phyloP scores from a whole-genome alignment of 2,797 vertebrate genomes.

The Myripristis jacobus region DNA sequence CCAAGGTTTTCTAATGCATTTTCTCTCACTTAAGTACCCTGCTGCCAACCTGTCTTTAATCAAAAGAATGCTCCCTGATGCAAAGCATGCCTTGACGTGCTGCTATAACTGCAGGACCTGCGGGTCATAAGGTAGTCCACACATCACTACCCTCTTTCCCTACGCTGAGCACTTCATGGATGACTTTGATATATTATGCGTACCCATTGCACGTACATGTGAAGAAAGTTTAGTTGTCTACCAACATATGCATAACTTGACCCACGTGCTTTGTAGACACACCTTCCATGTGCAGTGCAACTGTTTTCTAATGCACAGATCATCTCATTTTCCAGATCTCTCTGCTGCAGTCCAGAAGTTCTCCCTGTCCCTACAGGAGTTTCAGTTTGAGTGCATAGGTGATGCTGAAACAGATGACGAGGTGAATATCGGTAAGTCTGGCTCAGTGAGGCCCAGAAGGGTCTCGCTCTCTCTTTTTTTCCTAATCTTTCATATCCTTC shows the following conservation, averaged over 20 bases:
- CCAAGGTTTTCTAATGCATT: background rate
- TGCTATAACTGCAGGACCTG: too few species aligned
- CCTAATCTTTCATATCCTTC: constrained; percentile 70
- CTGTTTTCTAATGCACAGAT: constrained; percentile 28
- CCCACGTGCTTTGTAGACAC: background rate
- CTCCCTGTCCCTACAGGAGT: constrained; percentile 97
- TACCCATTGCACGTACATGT: too few species aligned
- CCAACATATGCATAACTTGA: background rate
- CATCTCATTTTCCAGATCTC: constrained; percentile 84
- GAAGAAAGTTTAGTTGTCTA: too few species aligned
- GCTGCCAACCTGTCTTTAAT: background rate
- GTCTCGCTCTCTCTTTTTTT: constrained; percentile 20
- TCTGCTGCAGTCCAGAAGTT: constrained; percentile 98
- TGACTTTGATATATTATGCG: too few species aligned
- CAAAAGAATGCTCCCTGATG: background rate
- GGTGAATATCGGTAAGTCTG: constrained; percentile 95
- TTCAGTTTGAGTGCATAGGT: constrained; percentile 98
- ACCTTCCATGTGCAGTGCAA: background rate
- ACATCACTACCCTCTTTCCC: too few species aligned
- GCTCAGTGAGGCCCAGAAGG: constrained; percentile 48
- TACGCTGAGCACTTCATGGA: too few species aligned
- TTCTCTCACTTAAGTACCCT: background rate
- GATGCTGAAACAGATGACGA: constrained; percentile 99
- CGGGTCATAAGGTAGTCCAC: too few species aligned
- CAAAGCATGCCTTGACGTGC: too few species aligned